Evolutionary conservation across 1,140 invertebrate species (phyloP), one percentile per base, ranked within the genome.

Genomic region (Drosophila simulans): DNA sequence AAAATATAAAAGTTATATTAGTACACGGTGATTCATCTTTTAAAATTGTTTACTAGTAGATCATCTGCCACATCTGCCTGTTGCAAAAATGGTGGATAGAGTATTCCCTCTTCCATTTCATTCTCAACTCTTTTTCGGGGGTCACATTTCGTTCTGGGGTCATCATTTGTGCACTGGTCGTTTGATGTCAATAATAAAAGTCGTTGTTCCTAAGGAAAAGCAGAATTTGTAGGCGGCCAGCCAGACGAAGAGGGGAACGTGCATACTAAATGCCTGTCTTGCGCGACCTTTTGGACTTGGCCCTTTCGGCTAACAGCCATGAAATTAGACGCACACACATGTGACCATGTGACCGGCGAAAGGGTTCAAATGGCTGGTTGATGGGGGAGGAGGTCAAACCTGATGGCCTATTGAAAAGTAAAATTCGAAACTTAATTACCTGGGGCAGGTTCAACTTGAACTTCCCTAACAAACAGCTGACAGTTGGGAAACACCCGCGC

Each of bases 391-490:
- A 72, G 80, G 81, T 77, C 72, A 80, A 52, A 48, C 62, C 64
- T 77, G 60, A 86, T 80, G 81, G 74, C 79, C 76, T 60, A 80
- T 80, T 79, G 74, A 68, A 88, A 79, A 88, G 76, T 83, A 86
- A 80, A 76, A 78, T 71, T 83, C 53, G 76, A 88, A 89, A 83
- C 84, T 88, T 89, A 88, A 86, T 86, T 86, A 88, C 83, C 84
- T 76, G 55, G 74, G 71, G 51, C 75, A 65, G 83, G 76, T 77
- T 77, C 43, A 86, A 84, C 65, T 83, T 74, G 57, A 68, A 70
- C 63, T 79, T 65, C 65, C 65, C 60, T 69, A 84, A 80, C 84
- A 73, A 84, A 72, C 84, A 88, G 84, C 84, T 88, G 83, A 88
- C 83, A 88, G 84, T 89, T 73, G 76, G 78, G 70, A 63, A 79